Conservation (phyloP, 1,140 invertebrate species). For the Achroia grisella region DNA sequence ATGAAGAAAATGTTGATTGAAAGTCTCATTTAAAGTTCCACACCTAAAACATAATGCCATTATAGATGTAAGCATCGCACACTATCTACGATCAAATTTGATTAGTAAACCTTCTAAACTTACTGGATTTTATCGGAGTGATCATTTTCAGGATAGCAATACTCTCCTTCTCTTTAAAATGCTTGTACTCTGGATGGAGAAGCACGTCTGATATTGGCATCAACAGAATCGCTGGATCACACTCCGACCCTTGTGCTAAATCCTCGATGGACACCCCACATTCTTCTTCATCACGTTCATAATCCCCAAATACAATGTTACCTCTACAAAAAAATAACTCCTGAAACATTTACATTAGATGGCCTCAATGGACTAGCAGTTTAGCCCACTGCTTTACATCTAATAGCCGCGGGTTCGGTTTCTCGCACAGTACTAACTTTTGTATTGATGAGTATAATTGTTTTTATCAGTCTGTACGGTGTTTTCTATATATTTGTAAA, state of each 20-base stretch:
- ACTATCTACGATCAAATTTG: too few relatives aligned
- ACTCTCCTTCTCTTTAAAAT: slow-evolving; percentile 42
- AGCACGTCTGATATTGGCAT: slow-evolving; percentile 58
- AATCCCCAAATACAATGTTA: slow-evolving; percentile 52
- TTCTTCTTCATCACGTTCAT: slow-evolving; percentile 50
- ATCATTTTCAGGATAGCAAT: slow-evolving; percentile 48
- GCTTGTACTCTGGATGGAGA: slow-evolving; percentile 55
- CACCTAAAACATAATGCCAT: too few relatives aligned
- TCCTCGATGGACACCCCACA: slow-evolving; percentile 32
- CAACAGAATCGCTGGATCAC: slow-evolving; percentile 43
- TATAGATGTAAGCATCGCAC: too few relatives aligned
- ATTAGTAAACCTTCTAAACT: slow-evolving; percentile 10
- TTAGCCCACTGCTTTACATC: too few relatives aligned
- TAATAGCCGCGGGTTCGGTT: too few relatives aligned
- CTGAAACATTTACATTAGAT: too few relatives aligned
- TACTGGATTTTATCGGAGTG: slow-evolving; percentile 40
- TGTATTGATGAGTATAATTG: too few relatives aligned
- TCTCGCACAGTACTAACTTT: too few relatives aligned
- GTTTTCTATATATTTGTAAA: too few relatives aligned
- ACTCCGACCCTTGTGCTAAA: slow-evolving; percentile 29
- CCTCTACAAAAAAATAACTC: slow-evolving; percentile 43
- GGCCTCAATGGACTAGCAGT: too few relatives aligned
- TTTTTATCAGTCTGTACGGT: too few relatives aligned
- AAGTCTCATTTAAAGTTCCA: too few relatives aligned
- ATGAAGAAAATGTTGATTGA: neutral